Evolutionary conservation across 1,140 invertebrate species (phyloP), one percentile per base, ranked within the genome.

Genomic region (Theocolax elegans): DNA sequence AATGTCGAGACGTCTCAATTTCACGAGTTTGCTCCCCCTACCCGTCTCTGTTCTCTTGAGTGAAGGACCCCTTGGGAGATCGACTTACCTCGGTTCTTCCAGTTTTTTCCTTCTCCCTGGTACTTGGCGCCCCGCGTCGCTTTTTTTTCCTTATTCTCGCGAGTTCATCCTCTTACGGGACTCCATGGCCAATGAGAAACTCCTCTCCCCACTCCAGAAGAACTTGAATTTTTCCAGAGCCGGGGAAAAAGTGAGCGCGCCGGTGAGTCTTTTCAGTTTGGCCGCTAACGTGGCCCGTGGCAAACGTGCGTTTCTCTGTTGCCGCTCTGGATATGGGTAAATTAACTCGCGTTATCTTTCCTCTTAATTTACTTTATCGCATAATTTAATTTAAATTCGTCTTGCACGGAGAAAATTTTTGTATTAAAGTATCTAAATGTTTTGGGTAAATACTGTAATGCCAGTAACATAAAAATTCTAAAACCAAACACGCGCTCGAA

Each of bases 1-100:
- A 80, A 76, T 77, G 76, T 79, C 72, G 77, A 78, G 79, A 83
- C 78, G 82, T 85, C 82, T 86, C 83, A 86, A 86, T 86, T 85
- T 86, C 83, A 85, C 80, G 77, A 82, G 67, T 79, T 73, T 74
- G 19, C 31, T 31, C 65, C 27, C 19, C 23, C 44, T 74, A n/a
- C 31, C 35, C 63, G 23, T 17, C 27, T 40, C 65, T n/a, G 54
- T 59, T 44, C 10, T 8, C 17, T 44, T 40, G 21, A 38, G 31
- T 3, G 19, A 38, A 23, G 27, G 40, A 25, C 60, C 51, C 58
- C 46, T 58, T 29, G 19, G 17, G 38, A 48, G 64, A 54, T 72
- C 27, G 63, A 67, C 62, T 72, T 54, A 67, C 76, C 72, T 75
- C 62, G 51, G 67, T 67, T 19, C 25, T 71, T 71, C 75, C 63